Percentiles rank a stretch among this genome's conserved stretches.
These are phyloP conservation scores for Strongylocentrotus purpuratus DNA, from an alignment of 35 echinoderm and acorn worm species.

Conservation along the genomic window DNA sequence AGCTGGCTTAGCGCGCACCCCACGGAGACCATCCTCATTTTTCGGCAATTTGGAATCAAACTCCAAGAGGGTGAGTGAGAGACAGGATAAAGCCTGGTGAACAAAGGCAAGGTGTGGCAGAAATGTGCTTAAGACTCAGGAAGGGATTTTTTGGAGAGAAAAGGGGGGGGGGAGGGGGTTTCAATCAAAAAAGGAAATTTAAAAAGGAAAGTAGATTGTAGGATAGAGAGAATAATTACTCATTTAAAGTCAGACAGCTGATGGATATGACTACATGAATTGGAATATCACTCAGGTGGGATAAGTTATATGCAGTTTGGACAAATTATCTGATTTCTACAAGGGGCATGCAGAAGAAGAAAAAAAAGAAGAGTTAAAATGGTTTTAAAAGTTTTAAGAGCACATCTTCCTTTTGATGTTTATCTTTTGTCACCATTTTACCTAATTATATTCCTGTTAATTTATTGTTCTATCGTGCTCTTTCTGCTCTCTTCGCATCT, in stretches of 20 bases:
- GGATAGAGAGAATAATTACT: background rate
- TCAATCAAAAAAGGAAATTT: too few relatives aligned
- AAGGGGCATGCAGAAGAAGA: background rate
- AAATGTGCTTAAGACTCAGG: background rate
- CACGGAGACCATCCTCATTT: slow-evolving; percentile 40
- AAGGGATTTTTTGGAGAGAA: background rate
- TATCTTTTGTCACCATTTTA: too few relatives aligned
- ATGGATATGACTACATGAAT: background rate
- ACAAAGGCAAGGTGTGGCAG: background rate
- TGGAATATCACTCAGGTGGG: background rate
- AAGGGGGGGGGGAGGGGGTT: too few relatives aligned
- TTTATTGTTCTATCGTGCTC: too few relatives aligned
- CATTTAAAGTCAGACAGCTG: background rate
- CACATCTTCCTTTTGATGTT: background rate
- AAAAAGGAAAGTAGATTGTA: background rate
- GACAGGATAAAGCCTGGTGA: background rate
- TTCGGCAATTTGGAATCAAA: slow-evolving; percentile 47
- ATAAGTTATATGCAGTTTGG: background rate
- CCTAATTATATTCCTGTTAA: too few relatives aligned
- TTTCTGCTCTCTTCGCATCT: too few relatives aligned
- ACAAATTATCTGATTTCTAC: background rate
- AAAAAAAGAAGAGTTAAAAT: background rate
- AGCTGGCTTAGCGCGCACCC: slow-evolving; percentile 32
- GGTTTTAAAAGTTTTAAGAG: too few relatives aligned
- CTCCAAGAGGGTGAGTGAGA: background rate